A percentile compares a stretch with the other conserved stretches of the same genome.
Conservation (phyloP, 2,113 vertebrate genomes). For the Eptesicus fuscus region DNA sequence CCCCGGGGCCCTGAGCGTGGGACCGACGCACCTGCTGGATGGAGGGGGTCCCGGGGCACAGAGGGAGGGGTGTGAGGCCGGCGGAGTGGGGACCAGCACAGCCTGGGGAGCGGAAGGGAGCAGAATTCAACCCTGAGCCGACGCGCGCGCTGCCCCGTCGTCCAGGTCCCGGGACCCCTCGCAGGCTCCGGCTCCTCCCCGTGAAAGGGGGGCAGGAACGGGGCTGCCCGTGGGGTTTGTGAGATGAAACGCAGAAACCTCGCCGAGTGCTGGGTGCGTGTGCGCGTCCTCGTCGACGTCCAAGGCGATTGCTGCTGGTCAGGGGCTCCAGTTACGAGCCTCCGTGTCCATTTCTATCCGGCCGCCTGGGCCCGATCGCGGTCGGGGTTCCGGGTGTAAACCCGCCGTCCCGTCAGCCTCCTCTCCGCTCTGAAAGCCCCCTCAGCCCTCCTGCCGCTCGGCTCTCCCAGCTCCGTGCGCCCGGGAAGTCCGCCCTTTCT, state of each 20-base stretch:
- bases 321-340: neutral
- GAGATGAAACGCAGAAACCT: accelerated
- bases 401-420: accelerated
- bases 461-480: accelerated
- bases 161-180: neutral
- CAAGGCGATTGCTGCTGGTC: accelerated
- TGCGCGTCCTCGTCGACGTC: accelerated
- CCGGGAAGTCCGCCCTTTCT: neutral
- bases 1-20: accelerated
- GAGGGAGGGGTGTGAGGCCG: neutral
- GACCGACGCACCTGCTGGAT: accelerated
- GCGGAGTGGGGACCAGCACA: accelerated
- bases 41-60: accelerated
- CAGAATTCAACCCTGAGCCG: too few species aligned
- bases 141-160: accelerated
- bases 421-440: neutral
- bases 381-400: neutral
- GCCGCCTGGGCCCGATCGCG: accelerated
- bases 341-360: accelerated
- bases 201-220: neutral
- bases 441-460: accelerated
- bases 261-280: accelerated
- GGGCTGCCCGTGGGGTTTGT: accelerated
- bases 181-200: neutral
- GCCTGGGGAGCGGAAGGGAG: accelerated